phyloP scores from a whole-genome alignment of 1,140 invertebrate genomes.

The Zaprionus camerounensis region DNA sequence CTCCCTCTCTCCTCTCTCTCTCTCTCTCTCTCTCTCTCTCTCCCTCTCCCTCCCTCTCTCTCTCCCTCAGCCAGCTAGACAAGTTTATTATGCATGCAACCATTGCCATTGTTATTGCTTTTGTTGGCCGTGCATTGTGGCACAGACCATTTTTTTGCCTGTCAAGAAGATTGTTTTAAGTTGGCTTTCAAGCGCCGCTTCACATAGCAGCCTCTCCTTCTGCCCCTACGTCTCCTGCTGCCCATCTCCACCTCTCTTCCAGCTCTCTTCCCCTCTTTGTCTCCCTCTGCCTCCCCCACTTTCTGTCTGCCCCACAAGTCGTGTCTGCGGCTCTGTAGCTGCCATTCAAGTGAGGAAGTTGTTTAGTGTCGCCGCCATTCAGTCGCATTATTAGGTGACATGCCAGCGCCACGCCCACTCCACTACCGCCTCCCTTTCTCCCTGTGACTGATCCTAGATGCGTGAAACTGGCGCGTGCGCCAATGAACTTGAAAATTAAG shows the following conservation, averaged over 20 bases:
- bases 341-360: conserved; percentile 62
- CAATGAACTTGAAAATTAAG: conserved; percentile 61
- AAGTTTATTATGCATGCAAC: conserved; percentile 63
- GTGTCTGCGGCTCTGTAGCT: conserved; percentile 48
- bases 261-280: neutral
- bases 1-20: neutral
- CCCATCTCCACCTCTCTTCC: neutral
- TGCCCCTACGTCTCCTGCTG: neutral
- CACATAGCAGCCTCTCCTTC: conserved; percentile 14
- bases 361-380: conserved; percentile 54
- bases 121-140: conserved; percentile 48
- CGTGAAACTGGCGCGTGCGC: conserved; percentile 20
- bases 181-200: conserved; percentile 46
- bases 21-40: neutral
- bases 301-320: conserved; percentile 10
- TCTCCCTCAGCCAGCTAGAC: conserved; percentile 18
- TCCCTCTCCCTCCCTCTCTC: neutral
- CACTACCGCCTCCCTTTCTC: neutral
- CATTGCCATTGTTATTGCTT: conserved; percentile 53
- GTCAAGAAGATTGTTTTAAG: conserved; percentile 59
- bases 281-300: neutral
- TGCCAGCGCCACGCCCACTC: conserved; percentile 1
- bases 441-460: conserved; percentile 25
- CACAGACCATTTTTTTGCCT: conserved; percentile 30
- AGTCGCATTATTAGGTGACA: conserved; percentile 52